A percentile compares a stretch with the other conserved stretches of the same genome.
phyloP scores from a whole-genome alignment of 2,888 invertebrate genomes.

The Catocala sponsa region DNA sequence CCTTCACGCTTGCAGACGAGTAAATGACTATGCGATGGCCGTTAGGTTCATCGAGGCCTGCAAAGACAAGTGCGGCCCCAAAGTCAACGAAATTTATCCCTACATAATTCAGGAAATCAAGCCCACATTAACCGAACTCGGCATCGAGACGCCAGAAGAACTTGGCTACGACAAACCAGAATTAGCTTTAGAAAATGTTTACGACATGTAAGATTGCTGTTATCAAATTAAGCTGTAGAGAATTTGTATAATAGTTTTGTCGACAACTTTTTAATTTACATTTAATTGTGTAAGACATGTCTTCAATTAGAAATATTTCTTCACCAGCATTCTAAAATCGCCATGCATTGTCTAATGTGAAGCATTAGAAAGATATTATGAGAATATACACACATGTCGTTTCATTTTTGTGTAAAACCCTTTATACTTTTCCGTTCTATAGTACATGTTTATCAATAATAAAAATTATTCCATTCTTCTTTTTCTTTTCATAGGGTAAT shows the following conservation, averaged over 20 bases:
- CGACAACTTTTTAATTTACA: constrained; percentile 73
- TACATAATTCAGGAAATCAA: constrained; percentile 96
- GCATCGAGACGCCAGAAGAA: constrained; percentile 97
- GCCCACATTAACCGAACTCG: constrained; percentile 97
- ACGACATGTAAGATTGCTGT: constrained; percentile 87
- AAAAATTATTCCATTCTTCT: constrained; percentile 31
- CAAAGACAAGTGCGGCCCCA: constrained; percentile 95
- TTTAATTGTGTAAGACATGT: constrained; percentile 64
- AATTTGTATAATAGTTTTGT: constrained; percentile 83
- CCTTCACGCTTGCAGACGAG: constrained; percentile 95
- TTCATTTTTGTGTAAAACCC: constrained; percentile 58
- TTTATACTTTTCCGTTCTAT: constrained; percentile 40
- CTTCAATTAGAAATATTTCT: constrained; percentile 64
- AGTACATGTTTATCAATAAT: constrained; percentile 39
- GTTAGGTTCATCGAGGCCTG: constrained; percentile 97
- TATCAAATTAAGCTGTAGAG: constrained; percentile 75
- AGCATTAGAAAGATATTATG: constrained; percentile 65
- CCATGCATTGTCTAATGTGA: constrained; percentile 70
- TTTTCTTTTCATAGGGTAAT: constrained; percentile 41
- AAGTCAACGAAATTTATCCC: constrained; percentile 93
- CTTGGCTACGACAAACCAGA: constrained; percentile 99
- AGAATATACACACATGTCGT: constrained; percentile 48
- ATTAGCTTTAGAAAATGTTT: constrained; percentile 93
- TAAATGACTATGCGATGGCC: constrained; percentile 98
- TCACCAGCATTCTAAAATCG: constrained; percentile 61